A percentile compares a stretch with the other conserved stretches of the same genome.
These are phyloP conservation scores for Bovichtus diacanthus DNA, from an alignment of 2,797 vertebrate genomes.

Conservation along the genomic window DNA sequence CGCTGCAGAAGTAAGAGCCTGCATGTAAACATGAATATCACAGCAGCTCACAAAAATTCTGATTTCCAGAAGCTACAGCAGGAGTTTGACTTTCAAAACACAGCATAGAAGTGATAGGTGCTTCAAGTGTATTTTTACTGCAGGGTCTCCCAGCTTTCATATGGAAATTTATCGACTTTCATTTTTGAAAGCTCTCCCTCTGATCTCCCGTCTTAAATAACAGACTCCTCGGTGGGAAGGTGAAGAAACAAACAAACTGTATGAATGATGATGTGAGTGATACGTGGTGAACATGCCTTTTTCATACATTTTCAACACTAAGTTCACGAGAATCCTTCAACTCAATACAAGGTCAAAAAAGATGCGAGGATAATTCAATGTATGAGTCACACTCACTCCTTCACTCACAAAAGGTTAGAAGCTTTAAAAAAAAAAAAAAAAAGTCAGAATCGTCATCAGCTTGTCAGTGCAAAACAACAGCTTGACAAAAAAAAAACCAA, in stretches of 20 bases:
- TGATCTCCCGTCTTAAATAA: slow-evolving; percentile 5
- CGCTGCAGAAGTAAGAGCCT: slow-evolving; percentile 79
- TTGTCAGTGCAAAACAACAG: neutral
- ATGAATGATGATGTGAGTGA: neutral
- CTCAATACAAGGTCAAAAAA: neutral
- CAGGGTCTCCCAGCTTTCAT: neutral
- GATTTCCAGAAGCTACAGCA: neutral
- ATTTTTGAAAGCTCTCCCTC: slow-evolving; percentile 17
- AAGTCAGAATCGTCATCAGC: neutral
- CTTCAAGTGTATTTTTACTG: neutral
- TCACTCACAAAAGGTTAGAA: neutral
- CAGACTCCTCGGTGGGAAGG: neutral
- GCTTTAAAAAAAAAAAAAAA: neutral
- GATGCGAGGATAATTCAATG: neutral
- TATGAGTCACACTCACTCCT: neutral
- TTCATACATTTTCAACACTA: neutral
- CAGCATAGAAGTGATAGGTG: neutral
- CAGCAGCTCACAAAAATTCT: neutral
- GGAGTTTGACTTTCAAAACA: slow-evolving; percentile 18
- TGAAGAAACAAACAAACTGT: slow-evolving; percentile 1
- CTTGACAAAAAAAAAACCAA: neutral
- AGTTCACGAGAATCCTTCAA: neutral
- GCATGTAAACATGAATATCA: neutral
- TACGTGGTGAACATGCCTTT: neutral
- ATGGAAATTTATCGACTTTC: slow-evolving; percentile 10